Base-by-base conservation (phyloP, 2,888 invertebrate species). In the Idaea dimidiata region DNA sequence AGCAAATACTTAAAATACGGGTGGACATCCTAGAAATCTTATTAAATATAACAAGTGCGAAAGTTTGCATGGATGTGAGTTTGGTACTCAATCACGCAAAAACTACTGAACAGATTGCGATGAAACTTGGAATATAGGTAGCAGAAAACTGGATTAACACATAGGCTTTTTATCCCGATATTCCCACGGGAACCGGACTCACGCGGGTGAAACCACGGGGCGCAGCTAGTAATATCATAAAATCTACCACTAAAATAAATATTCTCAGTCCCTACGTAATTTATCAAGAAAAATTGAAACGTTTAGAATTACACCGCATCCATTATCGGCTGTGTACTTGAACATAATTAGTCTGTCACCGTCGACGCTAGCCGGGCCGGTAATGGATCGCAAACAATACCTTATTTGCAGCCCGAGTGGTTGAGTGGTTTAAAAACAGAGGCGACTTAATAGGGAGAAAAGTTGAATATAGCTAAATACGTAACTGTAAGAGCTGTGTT, bases 331-430 rank as follows among this genome's bases (percentile, higher is more conserved):
- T 7, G 54, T 17, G 17, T 54, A 54, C 54, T 54, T 7, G 62
- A 62, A 62, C 55, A 59, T 70, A 71, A 72, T 74, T 67, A 71
- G 62, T 62, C 60, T 61, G 70, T 63, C 65, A 63, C 62, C 69
- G 65, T 61, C 61, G 63, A 32, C 58, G 31, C 65, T 59, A 64
- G 56, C 66, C 55, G 24, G 24, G 59, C 53, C 62, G 59, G 70
- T 75, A 75, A 75, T 75, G 75, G 75, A 75, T 75, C 60, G 70
- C 73, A 75, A 73, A 75, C 75, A 75, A 71, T 71, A 70, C 70
- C 70, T 69, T 70, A 67, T 64, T 66, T 67, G 60, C 59, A 10
- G 59, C 63, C 43, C 57, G 59, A 32, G 59, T 56, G 68, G 68
- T 66, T 62, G 61, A 65, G 17, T 17, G 62, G 57, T 65, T 16